Percentiles rank a stretch among this genome's conserved stretches.
These are phyloP conservation scores for Loriculus beryllinus DNA, from an alignment of 2,797 vertebrate genomes.

Conservation along the genomic window DNA sequence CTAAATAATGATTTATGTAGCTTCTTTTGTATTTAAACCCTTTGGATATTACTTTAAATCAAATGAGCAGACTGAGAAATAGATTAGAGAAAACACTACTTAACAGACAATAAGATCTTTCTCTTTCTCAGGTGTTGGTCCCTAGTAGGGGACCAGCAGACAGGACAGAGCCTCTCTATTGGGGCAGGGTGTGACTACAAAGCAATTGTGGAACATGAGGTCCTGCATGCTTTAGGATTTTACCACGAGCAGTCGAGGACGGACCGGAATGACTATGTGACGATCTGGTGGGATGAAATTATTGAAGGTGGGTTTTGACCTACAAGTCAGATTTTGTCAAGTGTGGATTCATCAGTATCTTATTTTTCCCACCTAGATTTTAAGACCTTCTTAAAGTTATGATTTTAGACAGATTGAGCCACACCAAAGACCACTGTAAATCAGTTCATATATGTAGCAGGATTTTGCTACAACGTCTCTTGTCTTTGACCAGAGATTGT, in stretches of 20 bases:
- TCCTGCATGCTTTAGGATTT: conserved; percentile 88
- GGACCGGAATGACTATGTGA: conserved; percentile 89
- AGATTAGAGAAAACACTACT: background rate
- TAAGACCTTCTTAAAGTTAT: background rate
- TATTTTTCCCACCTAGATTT: background rate
- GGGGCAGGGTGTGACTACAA: conserved; percentile 84
- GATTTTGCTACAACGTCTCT: background rate
- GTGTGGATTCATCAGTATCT: background rate
- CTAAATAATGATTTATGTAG: background rate
- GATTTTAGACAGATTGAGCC: background rate
- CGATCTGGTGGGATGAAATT: conserved; percentile 88
- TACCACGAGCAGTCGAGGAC: conserved; percentile 88
- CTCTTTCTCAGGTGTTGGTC: conserved; percentile 83
- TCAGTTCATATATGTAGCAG: background rate
- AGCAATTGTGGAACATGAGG: conserved; percentile 87
- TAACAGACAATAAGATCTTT: background rate
- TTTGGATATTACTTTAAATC: background rate
- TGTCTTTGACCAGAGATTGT: background rate
- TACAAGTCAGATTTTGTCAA: background rate
- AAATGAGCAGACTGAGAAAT: background rate
- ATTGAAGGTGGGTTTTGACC: conserved; percentile 73
- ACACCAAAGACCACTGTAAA: background rate
- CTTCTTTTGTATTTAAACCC: background rate
- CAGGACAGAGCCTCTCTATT: conserved; percentile 86
- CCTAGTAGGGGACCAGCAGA: conserved; percentile 80